These are phyloP conservation scores for Drosophila mojavensis DNA, from an alignment of 1,140 invertebrate genomes.

Conservation along the genomic window DNA sequence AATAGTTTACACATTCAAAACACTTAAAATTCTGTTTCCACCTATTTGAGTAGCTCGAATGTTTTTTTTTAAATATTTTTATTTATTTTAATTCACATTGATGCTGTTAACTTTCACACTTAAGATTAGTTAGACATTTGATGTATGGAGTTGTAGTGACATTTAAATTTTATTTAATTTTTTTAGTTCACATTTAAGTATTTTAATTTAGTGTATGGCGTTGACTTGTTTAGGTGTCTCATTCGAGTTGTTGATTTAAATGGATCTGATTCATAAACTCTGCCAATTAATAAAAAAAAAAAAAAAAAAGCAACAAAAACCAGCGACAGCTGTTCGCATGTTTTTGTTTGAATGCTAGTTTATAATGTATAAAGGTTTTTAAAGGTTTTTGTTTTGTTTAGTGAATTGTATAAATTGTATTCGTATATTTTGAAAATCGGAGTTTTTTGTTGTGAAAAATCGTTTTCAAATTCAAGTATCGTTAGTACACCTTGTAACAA, in stretches of 20 bases:
- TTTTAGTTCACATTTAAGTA: constrained; percentile 25
- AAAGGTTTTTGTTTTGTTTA: constrained; percentile 11
- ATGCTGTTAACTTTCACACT: constrained; percentile 79
- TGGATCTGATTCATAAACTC: constrained; percentile 15
- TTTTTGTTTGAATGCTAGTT: background rate
- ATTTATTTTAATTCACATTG: constrained; percentile 56
- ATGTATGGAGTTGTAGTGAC: constrained; percentile 24
- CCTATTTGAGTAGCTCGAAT: constrained; percentile 22
- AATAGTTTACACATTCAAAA: constrained; percentile 73
- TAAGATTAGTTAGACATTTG: constrained; percentile 64
- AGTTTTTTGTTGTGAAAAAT: constrained; percentile 66
- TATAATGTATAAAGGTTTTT: background rate
- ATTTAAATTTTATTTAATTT: constrained; percentile 23
- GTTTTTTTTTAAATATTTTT: constrained; percentile 2
- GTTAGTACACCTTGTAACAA: constrained; percentile 38
- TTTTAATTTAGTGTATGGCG: background rate
- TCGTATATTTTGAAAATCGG: constrained; percentile 58
- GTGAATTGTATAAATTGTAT: constrained; percentile 51
- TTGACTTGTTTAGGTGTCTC: constrained; percentile 22
- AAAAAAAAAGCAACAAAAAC: constrained; percentile 6
- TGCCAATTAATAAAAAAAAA: constrained; percentile 1
- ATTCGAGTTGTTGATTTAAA: constrained; percentile 8
- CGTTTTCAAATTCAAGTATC: constrained; percentile 40
- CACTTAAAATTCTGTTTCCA: constrained; percentile 64
- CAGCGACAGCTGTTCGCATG: constrained; percentile 11